phyloP scores from a whole-genome alignment of 37 sponge, comb jelly and placozoan genomes.

The Ianthella basta region DNA sequence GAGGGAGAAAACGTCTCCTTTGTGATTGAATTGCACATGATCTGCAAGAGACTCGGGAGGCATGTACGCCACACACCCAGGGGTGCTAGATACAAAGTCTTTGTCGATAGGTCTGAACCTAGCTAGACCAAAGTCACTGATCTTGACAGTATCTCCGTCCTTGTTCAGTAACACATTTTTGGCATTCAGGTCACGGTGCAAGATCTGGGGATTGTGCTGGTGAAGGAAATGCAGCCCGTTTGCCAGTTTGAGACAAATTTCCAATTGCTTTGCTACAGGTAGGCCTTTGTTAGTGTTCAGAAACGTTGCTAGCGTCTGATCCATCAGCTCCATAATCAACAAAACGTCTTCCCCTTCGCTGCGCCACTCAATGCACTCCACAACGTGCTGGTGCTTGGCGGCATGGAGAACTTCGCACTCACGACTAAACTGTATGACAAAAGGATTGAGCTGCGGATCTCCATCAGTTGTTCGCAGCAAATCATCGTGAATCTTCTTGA shows the following conservation, averaged over 20 bases:
- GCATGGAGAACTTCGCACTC: no score
- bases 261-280: no score
- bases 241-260: background rate
- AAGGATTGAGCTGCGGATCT: no score
- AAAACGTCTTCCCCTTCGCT: no score
- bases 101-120: background rate
- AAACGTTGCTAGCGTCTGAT: no score
- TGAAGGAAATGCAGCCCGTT: slow-evolving; percentile 6
- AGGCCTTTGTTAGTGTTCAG: no score
- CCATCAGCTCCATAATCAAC: no score
- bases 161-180: background rate
- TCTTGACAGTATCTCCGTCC: background rate
- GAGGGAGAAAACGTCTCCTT: slow-evolving; percentile 10
- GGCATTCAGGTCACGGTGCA: background rate
- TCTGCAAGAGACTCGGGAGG: background rate
- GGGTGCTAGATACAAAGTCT: background rate
- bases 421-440: no score
- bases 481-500: no score
- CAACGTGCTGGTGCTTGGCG: no score
- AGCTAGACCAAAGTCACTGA: slow-evolving; percentile 11
- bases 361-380: no score
- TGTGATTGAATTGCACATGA: background rate
- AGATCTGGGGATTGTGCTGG: slow-evolving; percentile 3
- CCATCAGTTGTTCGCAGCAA: no score
- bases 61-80: background rate